These are phyloP conservation scores for Gymnosoma rotundatum DNA, from an alignment of 2,888 invertebrate species.

Conservation along the genomic window DNA sequence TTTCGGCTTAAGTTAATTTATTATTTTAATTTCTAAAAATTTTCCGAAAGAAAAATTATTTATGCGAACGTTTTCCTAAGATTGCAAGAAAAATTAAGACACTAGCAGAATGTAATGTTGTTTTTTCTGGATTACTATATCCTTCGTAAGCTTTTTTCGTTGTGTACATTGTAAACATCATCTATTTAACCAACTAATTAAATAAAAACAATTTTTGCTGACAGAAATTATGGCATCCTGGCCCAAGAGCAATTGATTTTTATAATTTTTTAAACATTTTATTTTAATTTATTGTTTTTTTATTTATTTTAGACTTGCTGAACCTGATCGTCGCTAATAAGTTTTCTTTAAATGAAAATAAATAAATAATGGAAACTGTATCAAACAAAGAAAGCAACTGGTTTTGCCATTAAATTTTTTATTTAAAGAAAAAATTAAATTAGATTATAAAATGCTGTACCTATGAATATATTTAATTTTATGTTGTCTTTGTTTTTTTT, in stretches of 20 bases:
- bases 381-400: conserved; percentile 29
- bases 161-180: no score
- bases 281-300: neutral
- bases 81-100: no score
- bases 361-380: neutral
- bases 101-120: no score
- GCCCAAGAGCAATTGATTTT: neutral
- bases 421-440: neutral
- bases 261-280: neutral
- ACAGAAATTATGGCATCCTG: no score
- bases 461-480: neutral
- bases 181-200: no score
- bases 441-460: neutral
- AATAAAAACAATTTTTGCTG: no score
- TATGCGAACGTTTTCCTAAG: no score
- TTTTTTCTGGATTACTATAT: no score
- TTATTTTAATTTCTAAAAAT: no score
- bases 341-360: neutral
- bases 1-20: no score
- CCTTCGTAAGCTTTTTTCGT: no score
- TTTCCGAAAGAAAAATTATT: no score
- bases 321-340: conserved; percentile 60
- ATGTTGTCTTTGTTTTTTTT: neutral
- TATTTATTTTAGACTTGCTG: conserved; percentile 62
- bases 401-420: conserved; percentile 29